Base-by-base conservation (phyloP, 2,888 invertebrate species). In the Polyommatus icarus region DNA sequence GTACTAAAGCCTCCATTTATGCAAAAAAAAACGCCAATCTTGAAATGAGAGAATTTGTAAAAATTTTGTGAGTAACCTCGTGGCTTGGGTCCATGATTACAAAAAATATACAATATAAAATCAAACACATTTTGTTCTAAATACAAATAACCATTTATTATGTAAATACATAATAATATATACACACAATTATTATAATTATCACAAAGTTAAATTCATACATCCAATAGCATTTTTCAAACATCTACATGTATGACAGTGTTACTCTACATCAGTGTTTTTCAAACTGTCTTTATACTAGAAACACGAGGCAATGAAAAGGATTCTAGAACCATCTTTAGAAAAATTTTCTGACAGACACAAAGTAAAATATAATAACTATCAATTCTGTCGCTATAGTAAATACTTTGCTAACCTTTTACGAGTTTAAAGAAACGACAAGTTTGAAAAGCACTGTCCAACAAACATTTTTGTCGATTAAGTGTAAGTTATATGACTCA, bases 141-240 rank as follows among this genome's bases (percentile, higher is more conserved):
- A 89, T 90, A 90, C 89, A 90, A 90, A 90, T 89, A 89, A 90
- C 90, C 89, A 88, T 90, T 90, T 90, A 90, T 90, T 89, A 81
- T 83, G 84, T 86, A 84, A 87, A 86, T 86, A 89, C 87, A 88
- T 87, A 90, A 67, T 67, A 67, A 67, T 67, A 67, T 91, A 83
- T 91, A 90, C 89, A 90, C 89, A 89, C 87, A 84, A 87, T 89
- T 88, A 90, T 87, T 82, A 83, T 86, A 89, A 89, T 90, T 90
- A 91, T 91, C 91, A 91, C 91, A 91, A 90, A 89, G 87, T 88
- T 67, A 12, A 67, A 67, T 67, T 67, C 67, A 67, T 29, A 67
- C 89, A 88, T 83, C 83, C 83, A 80, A 80, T 83, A 83, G 29
- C 67, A 81, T 77, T 79, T 79, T 79, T 76, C 72, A 46, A 54